Percentiles rank a stretch among this genome's conserved stretches.
phyloP scores from a whole-genome alignment of 2,113 vertebrate genomes.

The Colius striatus region DNA sequence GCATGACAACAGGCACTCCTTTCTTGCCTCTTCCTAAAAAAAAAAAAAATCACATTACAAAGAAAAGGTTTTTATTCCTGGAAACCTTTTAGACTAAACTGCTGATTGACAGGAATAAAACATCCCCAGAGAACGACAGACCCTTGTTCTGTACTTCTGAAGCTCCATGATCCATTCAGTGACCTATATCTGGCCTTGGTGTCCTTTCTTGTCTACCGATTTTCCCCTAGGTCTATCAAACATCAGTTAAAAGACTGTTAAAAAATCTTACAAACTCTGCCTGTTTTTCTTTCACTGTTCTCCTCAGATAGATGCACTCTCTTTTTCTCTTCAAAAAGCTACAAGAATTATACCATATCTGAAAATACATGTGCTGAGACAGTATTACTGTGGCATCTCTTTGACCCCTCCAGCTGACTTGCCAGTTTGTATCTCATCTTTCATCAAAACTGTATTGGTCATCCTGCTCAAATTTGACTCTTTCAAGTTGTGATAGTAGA shows the following conservation, averaged over 20 bases:
- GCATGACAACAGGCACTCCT: neutral
- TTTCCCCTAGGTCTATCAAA: neutral
- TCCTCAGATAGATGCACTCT: neutral
- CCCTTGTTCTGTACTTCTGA: neutral
- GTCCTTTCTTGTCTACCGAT: neutral
- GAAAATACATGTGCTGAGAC: neutral
- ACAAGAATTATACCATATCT: neutral
- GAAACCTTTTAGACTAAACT: neutral
- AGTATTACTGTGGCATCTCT: neutral
- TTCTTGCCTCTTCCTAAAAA: neutral
- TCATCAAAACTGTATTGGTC: neutral
- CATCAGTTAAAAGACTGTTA: neutral
- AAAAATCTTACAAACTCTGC: neutral
- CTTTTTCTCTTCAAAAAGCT: neutral
- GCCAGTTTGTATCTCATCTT: neutral
- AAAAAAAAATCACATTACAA: neutral
- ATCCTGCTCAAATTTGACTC: neutral
- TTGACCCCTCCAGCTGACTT: neutral
- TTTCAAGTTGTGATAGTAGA: neutral
- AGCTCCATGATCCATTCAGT: neutral
- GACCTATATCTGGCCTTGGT: neutral
- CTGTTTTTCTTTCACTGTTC: neutral
- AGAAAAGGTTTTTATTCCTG: neutral
- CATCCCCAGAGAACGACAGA: neutral
- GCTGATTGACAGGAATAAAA: slow-evolving; percentile 11